Evolutionary conservation across 2,888 invertebrate species (phyloP), one percentile per base, ranked within the genome.

Genomic region (Dione juno): DNA sequence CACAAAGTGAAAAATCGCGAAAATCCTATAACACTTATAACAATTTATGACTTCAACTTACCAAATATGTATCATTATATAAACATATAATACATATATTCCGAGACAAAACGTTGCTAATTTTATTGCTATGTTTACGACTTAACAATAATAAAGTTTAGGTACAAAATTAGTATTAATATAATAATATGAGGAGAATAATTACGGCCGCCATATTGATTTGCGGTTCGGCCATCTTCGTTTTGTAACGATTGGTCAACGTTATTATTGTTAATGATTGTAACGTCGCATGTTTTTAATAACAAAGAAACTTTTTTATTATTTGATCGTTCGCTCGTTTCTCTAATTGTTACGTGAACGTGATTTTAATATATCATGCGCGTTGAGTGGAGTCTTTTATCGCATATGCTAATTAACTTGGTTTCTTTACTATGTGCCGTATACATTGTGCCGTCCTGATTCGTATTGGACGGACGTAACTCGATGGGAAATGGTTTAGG

Each of bases 281-380:
- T 89, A 81, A 86, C 61, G 73, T 68, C 68, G 80, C 82, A 84
- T 86, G 88, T 85, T 88, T 88, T 84, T 88, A 86, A 88, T 89
- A 89, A 92, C 90, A 92, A 92, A 92, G 81, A 86, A 80, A 84
- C 81, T 88, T 91, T 90, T n/a, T 90, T 89, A 89, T 88, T 90
- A 90, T 92, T 90, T 89, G 89, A 92, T 92, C 87, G 87, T 82
- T 86, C 83, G 87, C 84, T 89, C 89, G 88, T 90, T 90, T 86
- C 85, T 84, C 88, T 89, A 90, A 91, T 91, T 91, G 91, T 90
- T 87, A 84, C 85, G 84, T 78, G 83, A 87, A 91, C 92, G 92
- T 92, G 92, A 88, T 91, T 91, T 91, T 91, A 90, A 92, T 92
- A 90, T 88, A 91, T 90, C 89, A 90, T 88, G 90, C 88, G 84